These are phyloP conservation scores for Lanius collurio DNA, from an alignment of 2,113 vertebrate species.

Conservation along the genomic window DNA sequence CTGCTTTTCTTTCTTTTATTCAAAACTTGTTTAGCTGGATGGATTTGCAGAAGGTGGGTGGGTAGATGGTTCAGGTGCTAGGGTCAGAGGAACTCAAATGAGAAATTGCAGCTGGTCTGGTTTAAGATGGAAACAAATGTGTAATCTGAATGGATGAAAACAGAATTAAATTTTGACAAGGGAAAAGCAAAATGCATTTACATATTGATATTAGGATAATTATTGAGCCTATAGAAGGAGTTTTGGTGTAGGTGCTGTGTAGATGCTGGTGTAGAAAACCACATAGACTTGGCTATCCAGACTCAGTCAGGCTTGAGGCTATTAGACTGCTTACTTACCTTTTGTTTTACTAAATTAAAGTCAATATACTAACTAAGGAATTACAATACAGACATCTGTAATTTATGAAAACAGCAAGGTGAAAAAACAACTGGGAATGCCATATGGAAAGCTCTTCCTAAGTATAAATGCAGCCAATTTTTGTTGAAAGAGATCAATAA, in stretches of 20 bases:
- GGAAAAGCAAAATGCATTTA: not conserved
- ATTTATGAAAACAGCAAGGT: not conserved
- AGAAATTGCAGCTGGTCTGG: not conserved
- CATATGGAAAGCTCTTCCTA: not conserved
- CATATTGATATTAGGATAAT: not conserved
- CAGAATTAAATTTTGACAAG: not conserved
- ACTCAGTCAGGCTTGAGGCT: not conserved
- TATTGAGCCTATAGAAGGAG: not conserved
- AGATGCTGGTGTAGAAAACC: no score
- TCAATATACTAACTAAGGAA: not conserved
- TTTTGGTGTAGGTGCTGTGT: not conserved
- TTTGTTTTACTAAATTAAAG: slow-evolving; percentile 15
- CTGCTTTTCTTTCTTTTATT: not conserved
- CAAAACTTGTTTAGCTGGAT: not conserved
- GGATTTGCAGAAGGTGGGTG: not conserved
- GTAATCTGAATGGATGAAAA: not conserved
- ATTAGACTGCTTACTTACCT: not conserved
- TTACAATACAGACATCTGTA: not conserved
- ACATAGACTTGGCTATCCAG: not conserved
- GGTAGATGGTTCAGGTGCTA: accelerated
- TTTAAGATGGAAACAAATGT: not conserved
- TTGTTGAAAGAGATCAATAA: not conserved
- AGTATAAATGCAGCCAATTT: not conserved
- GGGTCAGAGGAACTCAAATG: not conserved
- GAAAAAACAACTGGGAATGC: not conserved